These are phyloP conservation scores for Petaurus breviceps DNA, from an alignment of 2,113 vertebrate genomes.

Conservation along the genomic window DNA sequence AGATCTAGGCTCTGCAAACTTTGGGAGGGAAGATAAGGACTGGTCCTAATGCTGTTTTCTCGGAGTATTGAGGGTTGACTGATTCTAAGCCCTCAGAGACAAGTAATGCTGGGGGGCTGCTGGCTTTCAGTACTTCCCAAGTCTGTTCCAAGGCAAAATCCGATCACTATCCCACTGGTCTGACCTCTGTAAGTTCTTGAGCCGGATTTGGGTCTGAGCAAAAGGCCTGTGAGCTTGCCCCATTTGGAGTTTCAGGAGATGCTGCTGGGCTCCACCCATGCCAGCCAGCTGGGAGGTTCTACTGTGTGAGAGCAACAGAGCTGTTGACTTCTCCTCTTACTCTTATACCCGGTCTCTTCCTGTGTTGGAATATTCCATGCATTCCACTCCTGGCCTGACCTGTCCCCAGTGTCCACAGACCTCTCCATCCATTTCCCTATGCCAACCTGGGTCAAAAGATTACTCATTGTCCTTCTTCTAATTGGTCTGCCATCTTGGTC, in stretches of 20 bases:
- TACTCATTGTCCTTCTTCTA: no score
- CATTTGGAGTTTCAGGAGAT: neutral
- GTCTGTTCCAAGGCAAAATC: neutral
- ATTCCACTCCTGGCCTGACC: neutral
- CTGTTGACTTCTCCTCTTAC: neutral
- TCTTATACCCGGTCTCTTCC: neutral
- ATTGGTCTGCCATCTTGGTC: no score
- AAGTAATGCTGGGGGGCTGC: neutral
- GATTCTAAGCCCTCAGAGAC: neutral
- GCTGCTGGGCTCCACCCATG: neutral
- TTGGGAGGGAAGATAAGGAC: neutral
- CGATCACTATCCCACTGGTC: neutral
- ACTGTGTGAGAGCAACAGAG: neutral
- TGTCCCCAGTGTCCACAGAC: no score
- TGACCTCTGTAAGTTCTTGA: neutral
- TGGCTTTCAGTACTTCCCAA: neutral
- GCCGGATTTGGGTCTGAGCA: neutral
- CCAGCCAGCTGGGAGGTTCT: neutral
- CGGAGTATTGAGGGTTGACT: neutral
- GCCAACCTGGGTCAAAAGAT: neutral
- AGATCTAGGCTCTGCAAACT: neutral
- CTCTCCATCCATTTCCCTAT: neutral
- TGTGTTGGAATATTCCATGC: neutral
- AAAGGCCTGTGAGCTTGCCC: no score
- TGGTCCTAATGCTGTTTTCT: neutral